Conservation (phyloP, 1,140 invertebrate genomes). For the Battus philenor region DNA sequence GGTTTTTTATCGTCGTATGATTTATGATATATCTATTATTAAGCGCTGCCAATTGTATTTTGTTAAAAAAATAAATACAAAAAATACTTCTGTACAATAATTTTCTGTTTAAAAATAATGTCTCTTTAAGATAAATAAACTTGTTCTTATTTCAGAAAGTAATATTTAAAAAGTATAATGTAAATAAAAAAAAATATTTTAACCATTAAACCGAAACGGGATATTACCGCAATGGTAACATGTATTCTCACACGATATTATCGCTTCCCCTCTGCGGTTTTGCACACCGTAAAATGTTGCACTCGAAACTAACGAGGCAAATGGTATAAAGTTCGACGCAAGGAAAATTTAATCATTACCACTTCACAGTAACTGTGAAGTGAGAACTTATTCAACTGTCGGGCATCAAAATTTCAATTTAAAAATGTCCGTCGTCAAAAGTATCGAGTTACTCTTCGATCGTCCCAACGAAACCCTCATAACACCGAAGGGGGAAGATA, state of each 20-base stretch:
- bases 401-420: slow-evolving; percentile 19
- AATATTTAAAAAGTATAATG: no score
- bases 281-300: slow-evolving; percentile 34
- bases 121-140: no score
- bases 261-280: slow-evolving; percentile 30
- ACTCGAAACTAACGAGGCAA: slow-evolving; percentile 21
- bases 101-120: no score
- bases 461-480: slow-evolving; percentile 66
- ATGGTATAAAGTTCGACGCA: slow-evolving; percentile 25
- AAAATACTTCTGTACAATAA: no score
- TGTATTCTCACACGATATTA: slow-evolving; percentile 8
- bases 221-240: no score
- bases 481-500: slow-evolving; percentile 62
- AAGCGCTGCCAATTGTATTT: no score
- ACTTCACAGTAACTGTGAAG: slow-evolving; percentile 61
- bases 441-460: slow-evolving; percentile 62
- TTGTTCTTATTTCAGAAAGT: no score
- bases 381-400: slow-evolving; percentile 25
- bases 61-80: no score
- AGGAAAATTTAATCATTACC: slow-evolving; percentile 20
- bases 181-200: no score
- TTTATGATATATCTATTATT: no score
- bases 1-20: no score
- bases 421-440: slow-evolving; percentile 37
- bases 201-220: no score